Base-by-base conservation (phyloP, 2,797 vertebrate genomes). In the Oreochromis grahami region DNA sequence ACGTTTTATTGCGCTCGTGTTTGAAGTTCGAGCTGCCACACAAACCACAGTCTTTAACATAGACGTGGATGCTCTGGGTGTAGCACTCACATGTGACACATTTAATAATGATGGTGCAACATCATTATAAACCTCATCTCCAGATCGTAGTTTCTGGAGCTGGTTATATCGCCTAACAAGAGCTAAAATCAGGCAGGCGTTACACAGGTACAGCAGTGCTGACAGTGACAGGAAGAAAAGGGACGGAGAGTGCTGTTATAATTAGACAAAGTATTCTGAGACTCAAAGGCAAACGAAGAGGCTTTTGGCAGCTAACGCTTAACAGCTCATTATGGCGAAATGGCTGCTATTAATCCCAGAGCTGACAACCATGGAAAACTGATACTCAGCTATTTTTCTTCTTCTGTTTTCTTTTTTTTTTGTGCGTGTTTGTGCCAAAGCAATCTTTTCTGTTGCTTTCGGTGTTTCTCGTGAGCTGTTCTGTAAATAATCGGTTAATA, bases 301-400 rank as follows among this genome's bases (percentile, higher is more conserved):
- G 84, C 85, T 93, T 92, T 89, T 91, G 91, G 92, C 92, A 93
- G 93, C 90, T 90, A 89, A 91, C 78, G 24, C 91, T 95, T 93
- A 91, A 93, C 93, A 93, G 91, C 93, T 96, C 95, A 95, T 96
- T 96, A 96, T 87, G 82, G 87, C 11, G 53, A 96, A 96, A 95
- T 93, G 88, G 90, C 87, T 92, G 70, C 90, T 93, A 96, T 96
- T 95, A 96, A 96, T 95, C 92, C 90, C 82, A 50, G 80, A 48
- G 78, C 89, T 94, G 94, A 94, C 95, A 96, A 91, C 91, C 86
- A 90, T 92, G 91, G 74, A 92, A 92, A 92, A 91, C 50, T 86
- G 88, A 87, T 86, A 89, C 82, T 93, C 84, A 90, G 90, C 88
- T 82, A 78, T 87, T 89, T 89, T 88, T 78, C 77, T 77, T 51